phyloP scores from a whole-genome alignment of 2,113 vertebrate species.

The cat (Felis catus) region DNA sequence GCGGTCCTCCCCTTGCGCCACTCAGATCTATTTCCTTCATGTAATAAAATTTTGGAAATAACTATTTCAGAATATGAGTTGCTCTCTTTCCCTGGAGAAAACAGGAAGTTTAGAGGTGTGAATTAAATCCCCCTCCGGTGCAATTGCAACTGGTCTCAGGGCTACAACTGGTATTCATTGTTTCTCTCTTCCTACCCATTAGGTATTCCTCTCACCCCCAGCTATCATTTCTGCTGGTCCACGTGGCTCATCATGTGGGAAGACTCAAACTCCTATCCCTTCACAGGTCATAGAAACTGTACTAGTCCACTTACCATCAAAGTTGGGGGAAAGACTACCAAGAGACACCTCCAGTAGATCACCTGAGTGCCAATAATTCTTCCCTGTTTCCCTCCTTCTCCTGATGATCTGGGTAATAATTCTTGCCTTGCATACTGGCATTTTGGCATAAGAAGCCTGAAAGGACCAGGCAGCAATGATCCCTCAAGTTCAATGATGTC shows the following conservation, averaged over 20 bases:
- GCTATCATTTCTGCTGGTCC: background rate
- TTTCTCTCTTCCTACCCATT: background rate
- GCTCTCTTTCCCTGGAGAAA: background rate
- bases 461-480: background rate
- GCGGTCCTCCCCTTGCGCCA: background rate
- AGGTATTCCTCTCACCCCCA: background rate
- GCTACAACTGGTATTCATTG: background rate
- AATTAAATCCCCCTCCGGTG: background rate
- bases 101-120: background rate
- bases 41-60: background rate
- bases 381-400: background rate
- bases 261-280: background rate
- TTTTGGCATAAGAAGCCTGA: background rate
- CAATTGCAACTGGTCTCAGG: background rate
- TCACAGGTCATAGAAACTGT: background rate
- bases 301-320: background rate
- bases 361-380: background rate
- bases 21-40: background rate
- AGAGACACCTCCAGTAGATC: background rate
- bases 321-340: background rate
- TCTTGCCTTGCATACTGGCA: background rate
- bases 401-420: background rate
- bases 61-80: background rate
- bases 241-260: background rate
- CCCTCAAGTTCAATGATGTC: background rate